These are phyloP conservation scores for Coelinius sp. DNA, from an alignment of 2,888 invertebrate genomes.

Conservation along the genomic window DNA sequence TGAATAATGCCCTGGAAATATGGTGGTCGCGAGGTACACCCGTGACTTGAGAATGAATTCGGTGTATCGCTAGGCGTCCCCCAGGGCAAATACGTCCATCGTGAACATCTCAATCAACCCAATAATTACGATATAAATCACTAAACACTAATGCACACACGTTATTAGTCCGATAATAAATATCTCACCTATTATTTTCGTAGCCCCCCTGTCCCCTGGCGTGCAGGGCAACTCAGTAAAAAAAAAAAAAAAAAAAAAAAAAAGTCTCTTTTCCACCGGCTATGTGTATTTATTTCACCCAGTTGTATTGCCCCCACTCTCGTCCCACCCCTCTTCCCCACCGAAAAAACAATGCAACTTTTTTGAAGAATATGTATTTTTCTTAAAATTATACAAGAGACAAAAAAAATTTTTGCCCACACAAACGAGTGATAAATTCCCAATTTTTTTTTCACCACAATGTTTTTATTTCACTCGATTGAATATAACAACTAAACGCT, in stretches of 20 bases:
- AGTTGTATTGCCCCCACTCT: constrained; percentile 7
- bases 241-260: no score
- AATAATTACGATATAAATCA: no score
- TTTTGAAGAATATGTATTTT: no score
- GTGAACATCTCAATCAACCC: background rate
- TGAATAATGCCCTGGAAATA: background rate
- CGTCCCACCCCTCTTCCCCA: background rate
- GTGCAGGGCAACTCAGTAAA: no score
- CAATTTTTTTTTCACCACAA: background rate
- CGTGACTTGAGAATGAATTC: background rate
- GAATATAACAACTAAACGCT: constrained; percentile 51
- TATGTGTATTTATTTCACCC: constrained; percentile 17
- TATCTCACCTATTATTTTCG: constrained; percentile 1
- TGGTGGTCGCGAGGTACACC: constrained; percentile 7
- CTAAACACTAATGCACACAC: background rate
- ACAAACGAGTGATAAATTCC: background rate
- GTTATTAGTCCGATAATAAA: background rate
- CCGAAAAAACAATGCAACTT: constrained; percentile 16
- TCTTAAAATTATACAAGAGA: no score
- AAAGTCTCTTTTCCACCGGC: background rate
- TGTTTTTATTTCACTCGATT: background rate
- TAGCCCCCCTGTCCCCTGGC: no score
- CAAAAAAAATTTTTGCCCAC: background rate
- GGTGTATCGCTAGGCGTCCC: background rate
- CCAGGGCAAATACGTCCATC: background rate